Evolutionary conservation across 2,888 invertebrate genomes (phyloP).

Genomic region (Linnaemya tessellans): DNA sequence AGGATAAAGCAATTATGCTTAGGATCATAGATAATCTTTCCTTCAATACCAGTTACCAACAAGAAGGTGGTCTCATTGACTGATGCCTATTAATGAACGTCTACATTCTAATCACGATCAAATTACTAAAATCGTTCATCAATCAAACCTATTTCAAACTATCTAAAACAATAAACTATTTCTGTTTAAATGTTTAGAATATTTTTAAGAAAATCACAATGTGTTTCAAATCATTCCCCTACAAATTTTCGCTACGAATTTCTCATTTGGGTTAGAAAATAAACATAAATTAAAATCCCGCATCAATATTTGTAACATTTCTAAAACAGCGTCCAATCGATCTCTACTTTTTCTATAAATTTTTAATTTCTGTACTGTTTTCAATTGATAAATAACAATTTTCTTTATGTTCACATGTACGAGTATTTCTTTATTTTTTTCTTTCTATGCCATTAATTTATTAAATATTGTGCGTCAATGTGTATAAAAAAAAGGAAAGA

Average conservation of each 20-base stretch:
- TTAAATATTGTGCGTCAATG: slow-evolving; percentile 73
- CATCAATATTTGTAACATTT: background rate
- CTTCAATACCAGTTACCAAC: too few species aligned
- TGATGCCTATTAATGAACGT: too few species aligned
- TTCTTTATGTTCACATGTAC: slow-evolving; percentile 26
- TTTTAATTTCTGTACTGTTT: slow-evolving; percentile 37
- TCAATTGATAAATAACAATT: slow-evolving; percentile 50
- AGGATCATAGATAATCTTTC: too few species aligned
- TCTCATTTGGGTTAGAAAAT: background rate
- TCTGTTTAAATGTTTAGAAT: background rate
- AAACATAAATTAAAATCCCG: too few species aligned
- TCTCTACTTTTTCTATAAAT: background rate
- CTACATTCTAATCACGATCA: too few species aligned
- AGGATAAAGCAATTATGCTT: too few species aligned
- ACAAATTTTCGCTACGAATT: background rate
- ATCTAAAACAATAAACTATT: too few species aligned
- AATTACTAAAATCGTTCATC: too few species aligned
- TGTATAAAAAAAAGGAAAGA: slow-evolving; percentile 41
- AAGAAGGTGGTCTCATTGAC: too few species aligned
- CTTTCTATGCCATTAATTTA: slow-evolving; percentile 49
- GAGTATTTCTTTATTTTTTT: background rate
- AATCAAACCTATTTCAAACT: too few species aligned
- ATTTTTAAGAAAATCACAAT: background rate
- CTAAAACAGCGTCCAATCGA: background rate
- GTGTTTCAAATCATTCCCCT: background rate